Evolutionary conservation across 2,888 invertebrate species (phyloP), one percentile per base, ranked within the genome.

Genomic region (Lacanobia wlatinum): DNA sequence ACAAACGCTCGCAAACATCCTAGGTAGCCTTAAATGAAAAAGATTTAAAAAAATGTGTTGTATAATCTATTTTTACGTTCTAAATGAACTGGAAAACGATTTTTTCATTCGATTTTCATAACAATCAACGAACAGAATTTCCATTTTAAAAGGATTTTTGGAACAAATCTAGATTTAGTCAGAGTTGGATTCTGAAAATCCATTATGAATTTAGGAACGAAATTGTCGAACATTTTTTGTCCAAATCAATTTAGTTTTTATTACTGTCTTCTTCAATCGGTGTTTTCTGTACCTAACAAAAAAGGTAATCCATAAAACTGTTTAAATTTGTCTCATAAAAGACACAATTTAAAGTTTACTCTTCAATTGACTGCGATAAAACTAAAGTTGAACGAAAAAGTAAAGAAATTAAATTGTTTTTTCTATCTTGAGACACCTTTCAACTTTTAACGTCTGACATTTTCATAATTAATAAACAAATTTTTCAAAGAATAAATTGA

Each of bases 271-370:
- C 43, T 69, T 61, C 38, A 21, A 52, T 46, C 48, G 0, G 23
- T 62, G 28, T 46, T 48, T 43, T 72, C 7, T 7, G 16, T 43
- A 21, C 18, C 34, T 8, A 34, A 46, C 2, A 6, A 48, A 53
- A 63, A 62, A 40, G 4, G 12, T 28, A 50, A 63, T 68, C 38
- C n/a, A 43, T 55, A 55, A 80, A 60, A 63, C 7, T 60, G 23
- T 59, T 64, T 63, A 66, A 66, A 77, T 82, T 66, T 76, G n/a
- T 71, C 71, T 52, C 62, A 48, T 58, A 53, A 50, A 73, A 58
- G 18, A 62, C 55, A 65, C 43, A 67, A 67, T 58, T 53, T 69
- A 46, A 63, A 76, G 46, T 64, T 63, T 60, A 52, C 16, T 59
- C 48, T 7, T 72, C 48, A 50, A 60, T 55, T 64, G 34, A 72